phyloP scores from a whole-genome alignment of 2,797 vertebrate species.

The Schizopygopsis malacanthus region DNA sequence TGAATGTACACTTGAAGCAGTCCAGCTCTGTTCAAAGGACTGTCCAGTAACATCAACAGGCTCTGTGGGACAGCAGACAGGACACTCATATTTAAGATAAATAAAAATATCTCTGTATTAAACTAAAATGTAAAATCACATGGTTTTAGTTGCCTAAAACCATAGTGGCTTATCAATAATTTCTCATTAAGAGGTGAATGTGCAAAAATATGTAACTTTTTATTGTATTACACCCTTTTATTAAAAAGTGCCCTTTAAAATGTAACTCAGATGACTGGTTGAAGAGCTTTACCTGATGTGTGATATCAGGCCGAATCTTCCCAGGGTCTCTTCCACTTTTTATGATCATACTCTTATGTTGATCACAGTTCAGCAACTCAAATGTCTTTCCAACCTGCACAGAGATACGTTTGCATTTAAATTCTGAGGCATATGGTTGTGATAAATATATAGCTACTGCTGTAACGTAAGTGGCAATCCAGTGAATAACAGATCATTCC shows the following conservation, averaged over 20 bases:
- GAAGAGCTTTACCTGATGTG: constrained; percentile 85
- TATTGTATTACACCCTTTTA: background rate
- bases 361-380: constrained; percentile 95
- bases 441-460: background rate
- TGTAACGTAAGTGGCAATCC: background rate
- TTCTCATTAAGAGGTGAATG: too few relatives aligned
- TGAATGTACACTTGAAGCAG: constrained; percentile 95
- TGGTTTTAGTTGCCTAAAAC: background rate
- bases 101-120: background rate
- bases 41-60: constrained; percentile 97
- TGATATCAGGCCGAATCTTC: constrained; percentile 89
- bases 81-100: background rate
- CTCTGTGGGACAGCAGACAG: constrained; percentile 62
- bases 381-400: constrained; percentile 92
- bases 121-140: background rate
- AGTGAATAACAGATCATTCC: background rate
- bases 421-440: background rate
- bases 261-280: background rate
- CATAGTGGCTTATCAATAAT: background rate
- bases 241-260: background rate
- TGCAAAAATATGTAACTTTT: background rate
- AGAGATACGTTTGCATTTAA: background rate
- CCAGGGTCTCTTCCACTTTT: constrained; percentile 91
- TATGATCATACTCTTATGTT: constrained; percentile 89
- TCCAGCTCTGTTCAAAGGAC: constrained; percentile 94